Evolutionary conservation across 2,888 invertebrate genomes (phyloP), one percentile per base, ranked within the genome.

Genomic region (Cabera pusaria): DNA sequence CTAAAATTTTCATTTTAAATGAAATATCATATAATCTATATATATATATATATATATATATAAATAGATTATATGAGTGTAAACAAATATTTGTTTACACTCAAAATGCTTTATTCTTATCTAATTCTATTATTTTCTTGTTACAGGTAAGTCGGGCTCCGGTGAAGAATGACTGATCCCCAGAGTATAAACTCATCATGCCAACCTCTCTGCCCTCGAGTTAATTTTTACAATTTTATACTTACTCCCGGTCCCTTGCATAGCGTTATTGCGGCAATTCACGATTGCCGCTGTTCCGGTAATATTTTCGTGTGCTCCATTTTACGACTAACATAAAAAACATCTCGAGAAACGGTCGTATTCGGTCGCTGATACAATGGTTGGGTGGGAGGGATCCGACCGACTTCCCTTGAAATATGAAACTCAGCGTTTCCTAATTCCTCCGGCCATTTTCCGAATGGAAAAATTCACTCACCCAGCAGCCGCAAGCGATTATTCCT

Each of bases 401-500:
- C 54, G 57, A 56, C 56, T 67, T 62, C 59, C 50, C 62, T 66
- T 77, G 67, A 75, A 75, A 80, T 78, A 81, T 81, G 73, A 73
- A 75, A 75, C 72, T 63, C 64, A 54, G 56, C 61, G 65, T 55
- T 72, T 70, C 64, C 72, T 80, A 80, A 85, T 82, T 81, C 74
- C 68, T 80, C 70, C 49, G 67, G 64, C 73, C 72, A 74, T 84
- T 84, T 81, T 72, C 73, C 69, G 72, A 82, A 83, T 85, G 78
- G 75, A 77, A 78, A 78, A 77, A 80, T 75, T 82, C 82, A 80
- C 78, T 82, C 76, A 72, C 69, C 69, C 44, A 61, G 63, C 70
- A 72, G 67, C 79, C 77, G 64, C 75, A 64, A 76, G 74, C 80
- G 79, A 83, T 86, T 81, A 85, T 77, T 83, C 67, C 75, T 77